Base-by-base conservation (phyloP, 53 echinoderm and acorn worm species). In the Apostichopus leukothele region DNA sequence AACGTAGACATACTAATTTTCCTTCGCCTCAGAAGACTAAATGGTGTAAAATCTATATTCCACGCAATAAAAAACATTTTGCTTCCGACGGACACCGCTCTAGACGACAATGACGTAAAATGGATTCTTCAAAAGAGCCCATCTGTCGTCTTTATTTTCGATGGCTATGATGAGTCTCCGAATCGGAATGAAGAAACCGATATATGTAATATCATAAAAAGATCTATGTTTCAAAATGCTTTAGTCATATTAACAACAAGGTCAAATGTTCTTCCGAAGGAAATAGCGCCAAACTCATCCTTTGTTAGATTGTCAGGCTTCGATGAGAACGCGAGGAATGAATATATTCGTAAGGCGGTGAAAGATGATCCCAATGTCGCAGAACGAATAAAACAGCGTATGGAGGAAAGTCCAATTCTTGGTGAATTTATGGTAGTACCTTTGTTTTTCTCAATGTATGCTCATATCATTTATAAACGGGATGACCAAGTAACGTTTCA, bases 391-490 rank as follows among this genome's bases (percentile, higher is more conserved):
- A 16, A 53, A 20, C 54, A 53, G 4, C 55, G 53, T 19, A 21
- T 80, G 8, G 54, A 80, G 21, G 54, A 80, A 21, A 80, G 51
- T 19, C 55, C 80, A 23, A 59, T 80, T 80, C 53, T 80, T 19
- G 80, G 9, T 3, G 80, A 80, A 20, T 21, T 80, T 23, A 54
- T 50, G 13, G 50, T 21, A 54, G 80, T 80, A 21, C 80, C 80
- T 3, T 80, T 80, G n/a, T 59, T 80, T n/a, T 80, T 80, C 59
- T 54, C 51, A 80, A 80, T 55, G 54, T 80, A 21, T 54, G 80
- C 55, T 1, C 80, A 80, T 21, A 53, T 80, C 10, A 80, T 18
- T 16, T 59, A 53, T 6, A 23, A 59, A 23, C 9, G 55, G 18
- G 19, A 80, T 19, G 20, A 53, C 10, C 59, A 21, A 8, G 6